A percentile compares a stretch with the other conserved stretches of the same genome.
These are phyloP conservation scores for Myotis yumanensis DNA, from an alignment of 2,113 vertebrate species.

Conservation along the genomic window DNA sequence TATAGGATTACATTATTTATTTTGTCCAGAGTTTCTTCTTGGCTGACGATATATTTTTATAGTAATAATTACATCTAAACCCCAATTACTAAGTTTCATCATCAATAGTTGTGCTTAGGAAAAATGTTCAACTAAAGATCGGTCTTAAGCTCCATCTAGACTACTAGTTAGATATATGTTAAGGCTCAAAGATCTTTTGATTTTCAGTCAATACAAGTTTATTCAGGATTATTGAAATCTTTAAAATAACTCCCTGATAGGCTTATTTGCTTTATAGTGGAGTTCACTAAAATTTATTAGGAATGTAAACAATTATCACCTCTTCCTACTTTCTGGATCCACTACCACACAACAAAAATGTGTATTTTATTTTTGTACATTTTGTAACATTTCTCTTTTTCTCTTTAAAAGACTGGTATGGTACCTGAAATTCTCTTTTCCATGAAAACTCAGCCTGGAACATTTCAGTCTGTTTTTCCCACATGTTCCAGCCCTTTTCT, in stretches of 20 bases:
- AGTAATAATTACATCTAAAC: neutral
- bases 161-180: neutral
- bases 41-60: neutral
- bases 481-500: neutral
- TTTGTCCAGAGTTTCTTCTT: neutral
- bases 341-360: neutral
- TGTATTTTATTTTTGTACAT: neutral
- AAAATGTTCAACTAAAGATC: neutral
- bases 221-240: slow-evolving; percentile 31
- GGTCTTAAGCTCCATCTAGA: neutral
- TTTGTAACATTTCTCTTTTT: neutral
- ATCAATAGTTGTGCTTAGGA: neutral
- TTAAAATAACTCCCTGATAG: neutral
- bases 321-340: neutral
- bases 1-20: neutral
- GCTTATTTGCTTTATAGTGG: neutral
- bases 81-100: neutral
- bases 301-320: neutral
- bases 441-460: neutral
- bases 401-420: neutral
- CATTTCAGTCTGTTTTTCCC: neutral
- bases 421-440: neutral
- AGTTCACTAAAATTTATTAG: neutral
- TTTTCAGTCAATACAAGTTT: neutral
- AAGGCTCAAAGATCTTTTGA: neutral